These are phyloP conservation scores for Laupala kohalensis DNA, from an alignment of 1,140 invertebrate species.

Conservation along the genomic window DNA sequence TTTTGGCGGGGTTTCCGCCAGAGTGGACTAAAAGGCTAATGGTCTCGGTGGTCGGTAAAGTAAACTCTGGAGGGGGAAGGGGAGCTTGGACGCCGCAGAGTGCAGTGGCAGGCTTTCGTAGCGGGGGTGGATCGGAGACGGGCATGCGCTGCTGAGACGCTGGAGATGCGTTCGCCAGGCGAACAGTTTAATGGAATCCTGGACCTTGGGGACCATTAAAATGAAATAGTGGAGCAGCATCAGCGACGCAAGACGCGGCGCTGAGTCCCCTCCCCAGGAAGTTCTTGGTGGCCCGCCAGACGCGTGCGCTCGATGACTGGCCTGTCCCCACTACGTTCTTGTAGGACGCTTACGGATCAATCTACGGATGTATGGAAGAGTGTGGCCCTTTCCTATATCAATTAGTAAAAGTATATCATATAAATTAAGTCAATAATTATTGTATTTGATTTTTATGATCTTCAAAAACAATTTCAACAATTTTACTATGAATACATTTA, in stretches of 20 bases:
- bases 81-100: no score
- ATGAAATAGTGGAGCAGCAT: constrained; percentile 27
- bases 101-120: no score
- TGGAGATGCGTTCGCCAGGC: constrained; percentile 26
- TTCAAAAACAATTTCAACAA: no score
- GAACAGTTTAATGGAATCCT: constrained; percentile 33
- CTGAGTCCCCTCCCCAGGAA: no score
- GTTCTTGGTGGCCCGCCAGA: constrained; percentile 24
- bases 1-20: background rate
- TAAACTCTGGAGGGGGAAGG: background rate
- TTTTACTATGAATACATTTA: no score
- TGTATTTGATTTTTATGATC: no score
- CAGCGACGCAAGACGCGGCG: constrained; percentile 11
- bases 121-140: no score
- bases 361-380: constrained; percentile 7
- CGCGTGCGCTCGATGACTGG: background rate
- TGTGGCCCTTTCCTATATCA: background rate
- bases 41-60: constrained; percentile 26
- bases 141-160: constrained; percentile 14
- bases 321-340: background rate
- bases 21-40: constrained; percentile 23
- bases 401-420: no score
- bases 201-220: constrained; percentile 32
- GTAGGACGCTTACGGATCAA: constrained; percentile 9
- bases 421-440: no score